Percentiles rank a stretch among this genome's conserved stretches.
Evolutionary conservation across 2,797 vertebrate species (phyloP).

Genomic region (Coluber constrictor): DNA sequence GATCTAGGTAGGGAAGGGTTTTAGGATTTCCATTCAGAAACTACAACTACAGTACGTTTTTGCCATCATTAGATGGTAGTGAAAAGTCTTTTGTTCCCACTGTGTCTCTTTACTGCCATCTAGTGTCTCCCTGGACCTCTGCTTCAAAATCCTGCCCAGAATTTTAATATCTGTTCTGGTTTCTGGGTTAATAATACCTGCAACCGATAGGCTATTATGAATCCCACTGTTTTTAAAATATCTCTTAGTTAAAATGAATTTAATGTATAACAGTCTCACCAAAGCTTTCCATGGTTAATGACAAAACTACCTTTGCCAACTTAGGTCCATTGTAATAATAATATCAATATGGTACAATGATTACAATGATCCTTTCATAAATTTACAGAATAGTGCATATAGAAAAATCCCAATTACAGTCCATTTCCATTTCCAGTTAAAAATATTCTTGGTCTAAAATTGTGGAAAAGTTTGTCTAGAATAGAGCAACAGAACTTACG

Average conservation of each 20-base stretch:
- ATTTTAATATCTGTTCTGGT: neutral
- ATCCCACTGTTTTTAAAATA: neutral
- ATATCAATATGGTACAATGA: neutral
- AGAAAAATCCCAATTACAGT: neutral
- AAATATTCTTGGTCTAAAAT: neutral
- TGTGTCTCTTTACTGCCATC: neutral
- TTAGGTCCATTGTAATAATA: neutral
- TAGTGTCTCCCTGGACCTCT: neutral
- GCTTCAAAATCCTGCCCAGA: neutral
- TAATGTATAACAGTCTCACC: neutral
- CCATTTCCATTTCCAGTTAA: neutral
- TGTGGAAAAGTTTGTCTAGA: neutral
- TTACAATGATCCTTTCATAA: neutral
- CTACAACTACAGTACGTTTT: neutral
- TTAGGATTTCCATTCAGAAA: neutral
- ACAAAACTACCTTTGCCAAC: neutral
- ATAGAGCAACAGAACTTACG: neutral
- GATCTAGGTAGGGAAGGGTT: neutral
- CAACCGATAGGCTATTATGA: neutral
- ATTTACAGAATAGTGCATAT: neutral
- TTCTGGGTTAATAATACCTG: neutral
- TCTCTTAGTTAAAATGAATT: neutral
- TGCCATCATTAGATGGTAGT: neutral
- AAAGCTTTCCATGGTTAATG: neutral
- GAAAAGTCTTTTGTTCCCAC: neutral